These are phyloP conservation scores for Polymixis lichenea DNA, from an alignment of 2,888 invertebrate species.

Conservation along the genomic window DNA sequence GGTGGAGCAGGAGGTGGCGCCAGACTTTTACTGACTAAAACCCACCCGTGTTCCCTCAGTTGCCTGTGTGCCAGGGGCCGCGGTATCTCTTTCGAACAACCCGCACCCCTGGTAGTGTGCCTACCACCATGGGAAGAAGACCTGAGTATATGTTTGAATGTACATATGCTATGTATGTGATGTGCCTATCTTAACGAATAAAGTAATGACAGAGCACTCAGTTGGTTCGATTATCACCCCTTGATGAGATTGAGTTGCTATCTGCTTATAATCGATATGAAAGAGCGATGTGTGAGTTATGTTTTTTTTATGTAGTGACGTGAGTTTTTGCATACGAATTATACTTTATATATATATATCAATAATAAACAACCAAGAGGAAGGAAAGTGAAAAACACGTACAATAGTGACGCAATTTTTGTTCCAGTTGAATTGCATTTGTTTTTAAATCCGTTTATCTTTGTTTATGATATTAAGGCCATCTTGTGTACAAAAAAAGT, in stretches of 20 bases:
- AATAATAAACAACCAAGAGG: background rate
- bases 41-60: no score
- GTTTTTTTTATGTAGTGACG: background rate
- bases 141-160: background rate
- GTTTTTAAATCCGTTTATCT: background rate
- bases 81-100: no score
- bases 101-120: no score
- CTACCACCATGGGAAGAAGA: no score
- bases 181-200: background rate
- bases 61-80: no score
- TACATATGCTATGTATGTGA: no score
- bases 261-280: conserved; percentile 15
- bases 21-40: no score
- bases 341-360: background rate
- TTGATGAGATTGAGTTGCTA: conserved; percentile 28
- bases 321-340: background rate
- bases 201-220: background rate
- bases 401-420: background rate
- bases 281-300: background rate
- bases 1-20: no score
- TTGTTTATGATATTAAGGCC: background rate
- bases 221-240: conserved; percentile 1
- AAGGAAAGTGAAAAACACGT: background rate
- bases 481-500: background rate
- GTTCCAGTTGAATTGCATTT: background rate